Conservation (phyloP, 2,113 vertebrate genomes). For the Onychostruthus taczanowskii region DNA sequence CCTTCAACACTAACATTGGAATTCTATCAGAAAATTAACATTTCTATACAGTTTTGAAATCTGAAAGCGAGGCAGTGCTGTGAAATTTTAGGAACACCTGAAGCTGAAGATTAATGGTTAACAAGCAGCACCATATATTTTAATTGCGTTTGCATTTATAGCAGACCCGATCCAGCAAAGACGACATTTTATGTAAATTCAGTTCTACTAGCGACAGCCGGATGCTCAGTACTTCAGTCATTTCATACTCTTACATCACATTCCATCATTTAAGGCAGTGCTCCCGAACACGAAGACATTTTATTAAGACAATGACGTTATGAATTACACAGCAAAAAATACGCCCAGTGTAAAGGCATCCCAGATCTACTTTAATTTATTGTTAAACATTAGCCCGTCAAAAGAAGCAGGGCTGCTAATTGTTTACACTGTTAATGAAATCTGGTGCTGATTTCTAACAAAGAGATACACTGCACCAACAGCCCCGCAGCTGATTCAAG, state of each 20-base stretch:
- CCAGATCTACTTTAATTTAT: neutral
- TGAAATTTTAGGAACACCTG: neutral
- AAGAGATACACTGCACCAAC: constrained; percentile 57
- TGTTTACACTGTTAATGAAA: neutral
- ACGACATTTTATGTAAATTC: constrained; percentile 40
- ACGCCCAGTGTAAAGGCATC: neutral
- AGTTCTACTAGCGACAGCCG: neutral
- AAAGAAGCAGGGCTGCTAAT: neutral
- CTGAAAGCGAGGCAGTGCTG: neutral
- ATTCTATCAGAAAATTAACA: neutral
- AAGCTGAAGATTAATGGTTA: neutral
- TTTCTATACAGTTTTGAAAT: neutral
- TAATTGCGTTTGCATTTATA: neutral
- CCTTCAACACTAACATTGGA: neutral
- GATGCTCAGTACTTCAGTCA: neutral
- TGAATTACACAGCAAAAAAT: constrained; percentile 50
- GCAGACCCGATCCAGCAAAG: neutral
- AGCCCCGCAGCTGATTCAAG: constrained; percentile 34
- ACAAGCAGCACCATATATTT: neutral
- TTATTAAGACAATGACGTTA: constrained; percentile 54
- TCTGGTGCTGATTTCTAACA: constrained; percentile 40
- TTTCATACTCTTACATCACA: constrained; percentile 46
- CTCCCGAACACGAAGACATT: neutral
- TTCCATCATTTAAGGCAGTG: constrained; percentile 23
- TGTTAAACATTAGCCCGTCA: neutral